Conservation (phyloP, 2,888 invertebrate genomes). For the Hecatera dysodea region DNA sequence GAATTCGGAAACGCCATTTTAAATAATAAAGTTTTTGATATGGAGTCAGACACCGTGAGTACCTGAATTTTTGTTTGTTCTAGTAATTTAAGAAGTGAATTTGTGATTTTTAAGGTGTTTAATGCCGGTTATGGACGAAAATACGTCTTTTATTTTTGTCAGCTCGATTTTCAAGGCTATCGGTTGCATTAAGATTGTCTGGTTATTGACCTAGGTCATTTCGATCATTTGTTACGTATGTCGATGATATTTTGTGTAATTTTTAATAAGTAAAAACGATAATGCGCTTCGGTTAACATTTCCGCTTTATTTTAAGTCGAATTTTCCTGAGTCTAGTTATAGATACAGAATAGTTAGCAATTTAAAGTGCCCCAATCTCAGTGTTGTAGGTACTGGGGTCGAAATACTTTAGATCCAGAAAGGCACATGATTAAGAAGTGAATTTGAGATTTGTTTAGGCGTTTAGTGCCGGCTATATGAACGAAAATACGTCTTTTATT, state of each 20-base stretch:
- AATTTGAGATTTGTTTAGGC: background rate
- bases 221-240: background rate
- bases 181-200: conserved; percentile 3
- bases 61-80: background rate
- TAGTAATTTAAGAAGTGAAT: background rate
- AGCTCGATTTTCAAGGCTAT: conserved; percentile 13
- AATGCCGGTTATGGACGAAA: background rate
- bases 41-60: conserved; percentile 23
- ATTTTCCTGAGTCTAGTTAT: too few species aligned
- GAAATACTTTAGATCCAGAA: too few species aligned
- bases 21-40: background rate
- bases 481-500: conserved; percentile 1
- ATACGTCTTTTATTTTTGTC: conserved; percentile 4
- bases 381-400: too few species aligned
- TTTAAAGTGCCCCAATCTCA: too few species aligned
- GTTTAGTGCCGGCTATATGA: too few species aligned
- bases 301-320: background rate
- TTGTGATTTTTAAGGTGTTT: background rate
- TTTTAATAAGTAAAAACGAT: background rate
- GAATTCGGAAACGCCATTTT: conserved; percentile 16
- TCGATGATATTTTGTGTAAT: background rate
- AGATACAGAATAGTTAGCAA: too few species aligned
- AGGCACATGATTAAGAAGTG: too few species aligned
- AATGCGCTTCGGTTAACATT: background rate
- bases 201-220: conserved; percentile 36